Conservation (phyloP, 2,888 invertebrate genomes). For the Erynnis tages region DNA sequence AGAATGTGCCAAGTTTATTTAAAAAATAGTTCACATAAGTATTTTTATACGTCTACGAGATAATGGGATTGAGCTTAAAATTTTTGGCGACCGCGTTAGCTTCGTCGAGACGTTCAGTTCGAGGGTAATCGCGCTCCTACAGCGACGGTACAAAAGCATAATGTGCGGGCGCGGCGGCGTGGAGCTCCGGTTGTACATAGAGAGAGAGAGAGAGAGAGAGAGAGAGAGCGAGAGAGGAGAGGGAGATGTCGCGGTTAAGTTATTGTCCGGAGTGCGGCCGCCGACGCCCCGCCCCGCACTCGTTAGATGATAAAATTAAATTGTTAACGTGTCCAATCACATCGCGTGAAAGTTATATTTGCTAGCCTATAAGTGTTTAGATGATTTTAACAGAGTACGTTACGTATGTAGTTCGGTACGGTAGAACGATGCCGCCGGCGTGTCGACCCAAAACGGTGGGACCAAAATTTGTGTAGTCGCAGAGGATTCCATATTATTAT, state of each 20-base stretch:
- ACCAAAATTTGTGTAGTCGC: slow-evolving; percentile 69
- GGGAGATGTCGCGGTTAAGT: slow-evolving; percentile 29
- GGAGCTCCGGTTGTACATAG: slow-evolving; percentile 26
- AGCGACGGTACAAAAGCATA: slow-evolving; percentile 73
- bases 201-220: too few relatives aligned
- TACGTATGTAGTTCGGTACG: slow-evolving; percentile 42
- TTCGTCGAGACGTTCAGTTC: slow-evolving; percentile 38
- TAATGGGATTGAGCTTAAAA: neutral
- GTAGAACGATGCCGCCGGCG: slow-evolving; percentile 34
- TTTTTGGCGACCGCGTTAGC: neutral
- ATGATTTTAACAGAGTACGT: slow-evolving; percentile 51
- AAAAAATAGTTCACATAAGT: slow-evolving; percentile 1
- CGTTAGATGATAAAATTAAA: slow-evolving; percentile 56
- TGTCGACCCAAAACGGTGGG: slow-evolving; percentile 54
- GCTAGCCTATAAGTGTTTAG: slow-evolving; percentile 61
- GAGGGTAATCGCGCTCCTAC: slow-evolving; percentile 56
- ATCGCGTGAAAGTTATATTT: slow-evolving; percentile 53
- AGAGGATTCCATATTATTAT: slow-evolving; percentile 50
- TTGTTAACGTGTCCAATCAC: slow-evolving; percentile 63
- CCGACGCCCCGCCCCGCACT: slow-evolving; percentile 34
- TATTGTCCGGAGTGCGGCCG: slow-evolving; percentile 31
- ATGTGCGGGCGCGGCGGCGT: slow-evolving; percentile 41
- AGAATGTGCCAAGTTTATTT: slow-evolving; percentile 9
- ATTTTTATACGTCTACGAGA: slow-evolving; percentile 7
- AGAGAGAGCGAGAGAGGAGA: too few relatives aligned